Conservation (phyloP, 2,888 invertebrate species). For the Brachyptera putata region DNA sequence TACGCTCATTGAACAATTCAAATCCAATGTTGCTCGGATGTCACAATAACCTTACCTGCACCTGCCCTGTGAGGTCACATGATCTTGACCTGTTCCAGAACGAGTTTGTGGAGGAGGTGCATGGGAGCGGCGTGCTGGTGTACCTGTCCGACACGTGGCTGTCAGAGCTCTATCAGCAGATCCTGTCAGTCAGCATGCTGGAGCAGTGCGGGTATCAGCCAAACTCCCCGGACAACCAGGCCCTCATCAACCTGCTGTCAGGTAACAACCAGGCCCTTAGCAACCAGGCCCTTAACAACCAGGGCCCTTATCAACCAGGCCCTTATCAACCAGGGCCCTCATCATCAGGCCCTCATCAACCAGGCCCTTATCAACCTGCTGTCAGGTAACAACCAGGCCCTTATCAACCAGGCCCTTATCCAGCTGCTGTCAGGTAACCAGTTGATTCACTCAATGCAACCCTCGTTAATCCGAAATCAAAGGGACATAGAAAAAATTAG, state of each 20-base stretch:
- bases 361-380: constrained; percentile 68
- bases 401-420: too few relatives aligned
- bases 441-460: too few relatives aligned
- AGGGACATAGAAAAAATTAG: too few relatives aligned
- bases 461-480: too few relatives aligned
- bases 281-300: too few relatives aligned
- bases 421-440: constrained; percentile 71
- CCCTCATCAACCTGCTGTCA: constrained; percentile 68
- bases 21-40: too few relatives aligned
- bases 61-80: too few relatives aligned
- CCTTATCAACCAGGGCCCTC: too few relatives aligned
- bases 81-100: constrained; percentile 51
- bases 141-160: constrained; percentile 93
- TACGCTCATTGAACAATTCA: too few relatives aligned
- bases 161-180: constrained; percentile 84
- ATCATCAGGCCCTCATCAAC: too few relatives aligned
- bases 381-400: constrained; percentile 59
- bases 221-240: constrained; percentile 47
- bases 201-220: constrained; percentile 63
- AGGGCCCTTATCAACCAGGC: too few relatives aligned
- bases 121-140: constrained; percentile 87
- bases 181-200: constrained; percentile 69
- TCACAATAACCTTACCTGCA: background rate
- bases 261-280: constrained; percentile 57
- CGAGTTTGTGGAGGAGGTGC: constrained; percentile 88